Conservation (phyloP, 2,797 vertebrate genomes). For the Arrhamphus sclerolepis region DNA sequence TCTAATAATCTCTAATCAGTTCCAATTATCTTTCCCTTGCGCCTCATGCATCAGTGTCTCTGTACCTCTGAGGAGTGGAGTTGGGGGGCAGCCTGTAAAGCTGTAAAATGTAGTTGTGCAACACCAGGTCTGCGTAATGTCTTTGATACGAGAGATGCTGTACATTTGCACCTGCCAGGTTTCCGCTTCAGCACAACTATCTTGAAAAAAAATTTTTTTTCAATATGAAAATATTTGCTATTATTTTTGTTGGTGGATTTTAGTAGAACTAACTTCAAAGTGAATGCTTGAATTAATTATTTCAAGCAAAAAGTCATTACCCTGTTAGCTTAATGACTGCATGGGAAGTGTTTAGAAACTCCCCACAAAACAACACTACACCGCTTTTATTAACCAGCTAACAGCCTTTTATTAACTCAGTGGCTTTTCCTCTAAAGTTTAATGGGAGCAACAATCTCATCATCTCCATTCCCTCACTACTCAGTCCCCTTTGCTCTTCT, state of each 20-base stretch:
- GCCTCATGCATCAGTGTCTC: constrained; percentile 65
- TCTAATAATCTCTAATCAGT: constrained; percentile 75
- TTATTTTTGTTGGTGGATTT: background rate
- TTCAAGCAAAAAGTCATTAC: constrained; percentile 61
- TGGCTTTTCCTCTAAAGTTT: constrained; percentile 60
- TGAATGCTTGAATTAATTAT: constrained; percentile 36
- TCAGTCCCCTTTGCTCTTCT: constrained; percentile 38
- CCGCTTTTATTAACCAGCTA: constrained; percentile 56
- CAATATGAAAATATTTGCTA: background rate
- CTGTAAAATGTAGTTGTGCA: constrained; percentile 2
- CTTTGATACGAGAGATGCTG: background rate
- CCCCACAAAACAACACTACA: constrained; percentile 53
- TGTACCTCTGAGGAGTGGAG: constrained; percentile 45
- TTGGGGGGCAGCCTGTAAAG: background rate
- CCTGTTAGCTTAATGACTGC: constrained; percentile 58
- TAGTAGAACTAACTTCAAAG: background rate
- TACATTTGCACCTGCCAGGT: background rate
- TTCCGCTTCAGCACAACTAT: constrained; percentile 11
- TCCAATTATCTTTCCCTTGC: constrained; percentile 70
- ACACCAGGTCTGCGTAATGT: background rate
- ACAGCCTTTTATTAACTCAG: constrained; percentile 63
- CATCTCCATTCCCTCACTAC: constrained; percentile 38
- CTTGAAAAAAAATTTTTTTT: constrained; percentile 8
- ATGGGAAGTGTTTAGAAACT: constrained; percentile 63
- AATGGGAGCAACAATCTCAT: constrained; percentile 63